Evolutionary conservation across 2,797 vertebrate species (phyloP).

Genomic region (Amblyopsis hoosieri): DNA sequence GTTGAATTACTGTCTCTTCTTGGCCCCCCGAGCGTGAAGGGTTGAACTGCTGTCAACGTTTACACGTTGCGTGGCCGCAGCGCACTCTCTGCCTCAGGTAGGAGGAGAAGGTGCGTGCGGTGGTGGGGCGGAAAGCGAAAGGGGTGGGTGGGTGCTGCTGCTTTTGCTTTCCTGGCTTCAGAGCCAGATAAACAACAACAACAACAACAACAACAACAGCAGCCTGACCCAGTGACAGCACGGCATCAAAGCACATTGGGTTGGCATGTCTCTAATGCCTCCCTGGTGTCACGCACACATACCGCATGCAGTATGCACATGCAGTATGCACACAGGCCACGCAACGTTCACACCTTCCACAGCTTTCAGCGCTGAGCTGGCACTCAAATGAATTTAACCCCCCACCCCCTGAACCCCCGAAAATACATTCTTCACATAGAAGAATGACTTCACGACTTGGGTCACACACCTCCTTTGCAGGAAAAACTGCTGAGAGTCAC

Average conservation of each 20-base stretch:
- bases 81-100: conserved; percentile 3
- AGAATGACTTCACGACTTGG: no score
- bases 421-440: no score
- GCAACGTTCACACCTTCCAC: not conserved
- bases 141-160: conserved; percentile 1
- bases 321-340: not conserved
- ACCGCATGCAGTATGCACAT: not conserved
- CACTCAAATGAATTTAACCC: no score
- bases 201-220: conserved; percentile 11
- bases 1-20: conserved; percentile 32
- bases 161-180: conserved; percentile 18
- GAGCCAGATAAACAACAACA: conserved; percentile 25
- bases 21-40: conserved; percentile 7
- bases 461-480: no score
- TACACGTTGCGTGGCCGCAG: conserved; percentile 3
- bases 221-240: not conserved
- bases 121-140: not conserved
- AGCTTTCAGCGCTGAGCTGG: no score
- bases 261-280: conserved; percentile 5
- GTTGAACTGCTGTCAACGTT: conserved; percentile 29
- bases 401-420: no score
- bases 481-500: no score
- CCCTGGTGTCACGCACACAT: not conserved
- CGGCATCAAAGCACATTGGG: conserved; percentile 18
- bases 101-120: conserved; percentile 6